Base-by-base conservation (phyloP, 2,888 invertebrate species). In the Dynastes maya region DNA sequence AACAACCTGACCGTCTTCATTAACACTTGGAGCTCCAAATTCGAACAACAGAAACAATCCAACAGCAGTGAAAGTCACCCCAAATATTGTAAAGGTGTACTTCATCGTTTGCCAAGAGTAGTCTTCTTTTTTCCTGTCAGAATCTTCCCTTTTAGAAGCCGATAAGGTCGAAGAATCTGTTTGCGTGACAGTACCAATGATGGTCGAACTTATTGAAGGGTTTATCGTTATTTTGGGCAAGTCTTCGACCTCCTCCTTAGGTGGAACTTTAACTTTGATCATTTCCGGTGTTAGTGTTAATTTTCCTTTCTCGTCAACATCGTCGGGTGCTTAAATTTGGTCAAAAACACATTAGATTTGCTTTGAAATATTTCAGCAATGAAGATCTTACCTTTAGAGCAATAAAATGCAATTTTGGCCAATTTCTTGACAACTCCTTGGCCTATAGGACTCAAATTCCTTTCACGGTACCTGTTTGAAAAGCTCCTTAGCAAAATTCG, bases 11-110 rank as follows among this genome's bases (percentile, higher is more conserved):
- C 97, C 97, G 49, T 95, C 91, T 67, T 93, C 92, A 83, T 95
- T 95, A 5, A 90, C 89, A 64, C 92, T 90, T 0, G 97, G 96
- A 2, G 93, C 92, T 0, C 96, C 96, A 85, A 95, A 91, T 90
- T 93, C 91, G 84, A 93, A 91, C 67, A 94, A 89, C 53, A 93
- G 86, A 88, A 92, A 92, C 0, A 92, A 88, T 3, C 92, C 91
- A 84, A 92, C 89, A 32, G 92, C 89, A 0, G 91, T 88, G 78
- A 93, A 89, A 0, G 93, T 91, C 1, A 92, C 90, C 22, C 94
- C 94, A 81, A 94, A 93, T 70, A 86, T 81, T 11, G 84, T 82
- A 68, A 88, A 83, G 3, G 87, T 87, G 55, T 85, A 81, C 84
- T 88, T 88, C 87, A 88, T 87, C 3, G 86, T 87, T 77, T 85